These are phyloP conservation scores for Pampusana beccarii DNA, from an alignment of 2,113 vertebrate species.

Conservation along the genomic window DNA sequence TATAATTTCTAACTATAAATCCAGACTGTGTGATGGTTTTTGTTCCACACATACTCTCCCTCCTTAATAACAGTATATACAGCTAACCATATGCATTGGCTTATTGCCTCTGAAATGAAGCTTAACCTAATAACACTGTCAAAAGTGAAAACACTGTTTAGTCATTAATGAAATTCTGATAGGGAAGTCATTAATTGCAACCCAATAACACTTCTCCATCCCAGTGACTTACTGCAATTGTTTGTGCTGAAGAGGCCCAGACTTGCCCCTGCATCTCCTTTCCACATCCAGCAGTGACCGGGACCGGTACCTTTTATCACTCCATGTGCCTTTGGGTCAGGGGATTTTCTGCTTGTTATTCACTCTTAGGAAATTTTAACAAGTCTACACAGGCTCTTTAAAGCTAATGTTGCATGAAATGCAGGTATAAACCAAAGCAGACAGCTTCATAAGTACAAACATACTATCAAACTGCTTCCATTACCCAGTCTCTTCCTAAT, in stretches of 20 bases:
- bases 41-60: background rate
- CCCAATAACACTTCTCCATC: background rate
- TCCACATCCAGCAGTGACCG: accelerated
- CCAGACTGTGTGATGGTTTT: background rate
- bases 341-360: slow-evolving; percentile 14
- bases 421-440: slow-evolving; percentile 16
- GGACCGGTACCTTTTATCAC: background rate
- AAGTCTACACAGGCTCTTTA: slow-evolving; percentile 17
- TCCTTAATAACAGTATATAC: background rate
- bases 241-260: background rate
- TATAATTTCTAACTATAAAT: background rate
- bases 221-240: background rate
- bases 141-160: slow-evolving; percentile 4
- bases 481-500: background rate
- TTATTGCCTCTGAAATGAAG: slow-evolving; percentile 39
- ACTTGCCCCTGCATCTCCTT: background rate
- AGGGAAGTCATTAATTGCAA: slow-evolving; percentile 17
- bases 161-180: slow-evolving; percentile 35
- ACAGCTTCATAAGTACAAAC: background rate
- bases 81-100: background rate
- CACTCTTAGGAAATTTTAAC: slow-evolving; percentile 12
- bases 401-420: slow-evolving; percentile 55
- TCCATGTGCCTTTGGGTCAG: background rate
- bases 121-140: background rate
- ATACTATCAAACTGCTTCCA: background rate